Percentiles rank a stretch among this genome's conserved stretches.
These are phyloP conservation scores for Bruchidius siliquastri DNA, from an alignment of 2,888 invertebrate genomes.

Conservation along the genomic window DNA sequence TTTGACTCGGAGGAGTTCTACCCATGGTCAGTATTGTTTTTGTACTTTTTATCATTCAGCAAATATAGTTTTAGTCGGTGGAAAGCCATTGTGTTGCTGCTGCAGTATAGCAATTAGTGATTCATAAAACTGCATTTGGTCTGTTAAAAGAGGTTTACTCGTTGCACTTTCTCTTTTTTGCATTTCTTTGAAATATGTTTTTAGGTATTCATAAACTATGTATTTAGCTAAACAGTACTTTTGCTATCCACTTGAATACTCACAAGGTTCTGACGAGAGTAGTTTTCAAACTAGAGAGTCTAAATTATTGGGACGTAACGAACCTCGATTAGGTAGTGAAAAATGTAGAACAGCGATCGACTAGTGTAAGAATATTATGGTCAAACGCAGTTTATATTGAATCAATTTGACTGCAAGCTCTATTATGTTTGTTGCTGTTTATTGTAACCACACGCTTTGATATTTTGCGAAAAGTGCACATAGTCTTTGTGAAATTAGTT, in stretches of 20 bases:
- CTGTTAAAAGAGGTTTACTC: too few species aligned
- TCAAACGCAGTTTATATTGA: background rate
- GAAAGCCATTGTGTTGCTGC: background rate
- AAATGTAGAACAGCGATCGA: background rate
- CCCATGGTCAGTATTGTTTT: conserved; percentile 69
- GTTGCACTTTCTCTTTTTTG: too few species aligned
- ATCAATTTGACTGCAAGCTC: background rate
- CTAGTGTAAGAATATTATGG: background rate
- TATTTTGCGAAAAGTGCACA: background rate
- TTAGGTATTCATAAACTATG: too few species aligned
- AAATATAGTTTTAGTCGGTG: conserved; percentile 5
- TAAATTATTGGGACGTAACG: too few species aligned
- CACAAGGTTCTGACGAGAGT: too few species aligned
- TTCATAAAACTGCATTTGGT: background rate
- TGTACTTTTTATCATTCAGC: conserved; percentile 17
- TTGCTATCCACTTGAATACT: too few species aligned
- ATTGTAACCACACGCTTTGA: background rate
- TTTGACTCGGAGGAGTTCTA: conserved; percentile 72
- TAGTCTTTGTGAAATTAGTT: background rate
- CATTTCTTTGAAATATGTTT: too few species aligned
- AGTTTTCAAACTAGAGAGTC: too few species aligned
- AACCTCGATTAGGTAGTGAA: too few species aligned
- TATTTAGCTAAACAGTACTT: too few species aligned
- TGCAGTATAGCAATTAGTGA: conserved; percentile 1
- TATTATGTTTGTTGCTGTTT: background rate